These are phyloP conservation scores for Bambusicola thoracicus DNA, from an alignment of 2,113 vertebrate species.

Conservation along the genomic window DNA sequence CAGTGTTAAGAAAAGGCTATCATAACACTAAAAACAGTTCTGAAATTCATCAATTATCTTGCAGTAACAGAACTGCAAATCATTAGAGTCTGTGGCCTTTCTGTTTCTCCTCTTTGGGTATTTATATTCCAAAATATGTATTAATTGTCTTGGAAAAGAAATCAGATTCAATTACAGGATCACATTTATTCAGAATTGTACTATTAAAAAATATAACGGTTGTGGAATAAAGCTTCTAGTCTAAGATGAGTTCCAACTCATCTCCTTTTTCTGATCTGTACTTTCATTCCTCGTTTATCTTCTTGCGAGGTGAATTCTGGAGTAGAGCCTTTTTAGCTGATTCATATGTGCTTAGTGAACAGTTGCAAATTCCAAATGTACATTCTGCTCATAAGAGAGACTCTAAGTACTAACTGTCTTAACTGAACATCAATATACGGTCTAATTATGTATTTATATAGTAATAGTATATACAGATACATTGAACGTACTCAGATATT, in stretches of 20 bases:
- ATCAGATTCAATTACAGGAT: not conserved
- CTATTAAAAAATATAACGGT: not conserved
- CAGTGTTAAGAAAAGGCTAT: not conserved
- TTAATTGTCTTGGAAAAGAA: not conserved
- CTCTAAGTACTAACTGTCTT: not conserved
- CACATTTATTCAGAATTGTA: not conserved
- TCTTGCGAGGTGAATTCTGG: not conserved
- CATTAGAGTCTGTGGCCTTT: not conserved
- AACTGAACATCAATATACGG: not conserved
- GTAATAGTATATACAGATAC: not conserved
- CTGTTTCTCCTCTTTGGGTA: not conserved
- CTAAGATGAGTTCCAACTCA: not conserved
- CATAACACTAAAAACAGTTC: not conserved
- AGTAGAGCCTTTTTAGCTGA: not conserved
- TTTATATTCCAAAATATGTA: not conserved
- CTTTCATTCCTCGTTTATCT: not conserved
- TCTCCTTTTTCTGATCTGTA: not conserved
- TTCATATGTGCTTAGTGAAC: not conserved
- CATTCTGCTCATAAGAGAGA: not conserved
- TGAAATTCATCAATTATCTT: not conserved
- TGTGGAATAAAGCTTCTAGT: not conserved
- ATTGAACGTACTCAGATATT: not conserved
- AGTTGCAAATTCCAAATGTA: not conserved
- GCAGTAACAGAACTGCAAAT: not conserved
- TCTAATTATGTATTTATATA: not conserved